A percentile compares a stretch with the other conserved stretches of the same genome.
Evolutionary conservation across 2,113 vertebrate species (phyloP).

Genomic region (Casuarius casuarius): DNA sequence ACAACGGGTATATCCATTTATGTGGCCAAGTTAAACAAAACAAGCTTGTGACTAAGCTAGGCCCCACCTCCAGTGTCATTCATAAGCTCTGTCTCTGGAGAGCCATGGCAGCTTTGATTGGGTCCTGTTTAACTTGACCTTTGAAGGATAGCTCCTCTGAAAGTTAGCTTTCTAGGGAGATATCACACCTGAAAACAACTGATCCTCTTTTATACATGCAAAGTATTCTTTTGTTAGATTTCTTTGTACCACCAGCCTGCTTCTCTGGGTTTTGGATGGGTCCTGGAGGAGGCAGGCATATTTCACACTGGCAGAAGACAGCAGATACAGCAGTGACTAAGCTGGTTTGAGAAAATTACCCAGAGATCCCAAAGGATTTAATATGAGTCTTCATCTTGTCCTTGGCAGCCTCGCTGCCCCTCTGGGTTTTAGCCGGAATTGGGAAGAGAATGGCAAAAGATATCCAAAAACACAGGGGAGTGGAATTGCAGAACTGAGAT

Average conservation of each 20-base stretch:
- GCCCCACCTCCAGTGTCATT: neutral
- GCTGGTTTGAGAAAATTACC: neutral
- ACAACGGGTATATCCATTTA: neutral
- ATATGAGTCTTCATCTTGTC: neutral
- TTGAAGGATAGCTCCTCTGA: neutral
- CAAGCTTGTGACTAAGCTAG: neutral
- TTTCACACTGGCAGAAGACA: neutral
- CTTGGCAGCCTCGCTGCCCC: neutral
- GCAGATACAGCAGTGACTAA: neutral
- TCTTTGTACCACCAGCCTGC: neutral
- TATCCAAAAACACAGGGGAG: accelerated
- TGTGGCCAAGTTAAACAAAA: constrained; percentile 34
- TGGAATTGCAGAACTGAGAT: neutral
- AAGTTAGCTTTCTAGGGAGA: neutral
- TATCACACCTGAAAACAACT: constrained; percentile 36
- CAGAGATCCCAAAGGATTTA: neutral
- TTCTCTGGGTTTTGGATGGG: neutral
- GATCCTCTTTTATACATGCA: neutral
- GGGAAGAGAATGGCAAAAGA: neutral
- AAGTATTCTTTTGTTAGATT: neutral
- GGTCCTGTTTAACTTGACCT: constrained; percentile 12
- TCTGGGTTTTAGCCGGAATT: neutral
- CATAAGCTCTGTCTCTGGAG: constrained; percentile 8
- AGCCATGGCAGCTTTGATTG: neutral
- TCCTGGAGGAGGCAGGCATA: neutral